phyloP scores from a whole-genome alignment of 1,140 invertebrate genomes.

The Brachionus calyciflorus region DNA sequence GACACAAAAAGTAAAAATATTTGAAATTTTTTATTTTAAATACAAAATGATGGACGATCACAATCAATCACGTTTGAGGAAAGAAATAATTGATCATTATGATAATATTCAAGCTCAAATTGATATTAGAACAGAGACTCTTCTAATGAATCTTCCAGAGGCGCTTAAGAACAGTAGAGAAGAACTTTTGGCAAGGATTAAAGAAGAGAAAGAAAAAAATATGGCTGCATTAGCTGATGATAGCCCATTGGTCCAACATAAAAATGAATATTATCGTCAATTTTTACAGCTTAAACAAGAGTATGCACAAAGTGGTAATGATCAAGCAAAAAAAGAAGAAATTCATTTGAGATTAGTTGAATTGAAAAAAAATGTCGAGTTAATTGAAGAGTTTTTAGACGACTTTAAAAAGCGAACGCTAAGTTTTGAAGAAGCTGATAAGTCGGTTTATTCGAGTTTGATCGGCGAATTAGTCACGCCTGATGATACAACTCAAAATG shows the following conservation, averaged over 20 bases:
- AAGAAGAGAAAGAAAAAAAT: slow-evolving; percentile 43
- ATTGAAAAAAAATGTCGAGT: slow-evolving; percentile 28
- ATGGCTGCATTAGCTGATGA: slow-evolving; percentile 9
- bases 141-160: slow-evolving; percentile 28
- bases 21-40: too few relatives aligned
- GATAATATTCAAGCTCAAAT: slow-evolving; percentile 19
- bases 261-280: slow-evolving; percentile 17
- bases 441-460: slow-evolving; percentile 2
- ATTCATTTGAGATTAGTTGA: not conserved
- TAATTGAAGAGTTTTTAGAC: slow-evolving; percentile 38
- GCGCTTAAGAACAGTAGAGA: slow-evolving; percentile 29
- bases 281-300: slow-evolving; percentile 26
- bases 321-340: not conserved
- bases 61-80: not conserved
- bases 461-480: slow-evolving; percentile 11
- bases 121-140: slow-evolving; percentile 27
- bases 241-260: slow-evolving; percentile 10
- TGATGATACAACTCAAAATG: not conserved
- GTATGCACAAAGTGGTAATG: not conserved
- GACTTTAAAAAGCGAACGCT: slow-evolving; percentile 42
- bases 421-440: slow-evolving; percentile 37
- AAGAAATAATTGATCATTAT: slow-evolving; percentile 45
- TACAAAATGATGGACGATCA: not conserved
- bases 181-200: slow-evolving; percentile 8
- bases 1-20: too few relatives aligned